phyloP scores from a whole-genome alignment of 1,140 invertebrate genomes.

The Aethina tumida region DNA sequence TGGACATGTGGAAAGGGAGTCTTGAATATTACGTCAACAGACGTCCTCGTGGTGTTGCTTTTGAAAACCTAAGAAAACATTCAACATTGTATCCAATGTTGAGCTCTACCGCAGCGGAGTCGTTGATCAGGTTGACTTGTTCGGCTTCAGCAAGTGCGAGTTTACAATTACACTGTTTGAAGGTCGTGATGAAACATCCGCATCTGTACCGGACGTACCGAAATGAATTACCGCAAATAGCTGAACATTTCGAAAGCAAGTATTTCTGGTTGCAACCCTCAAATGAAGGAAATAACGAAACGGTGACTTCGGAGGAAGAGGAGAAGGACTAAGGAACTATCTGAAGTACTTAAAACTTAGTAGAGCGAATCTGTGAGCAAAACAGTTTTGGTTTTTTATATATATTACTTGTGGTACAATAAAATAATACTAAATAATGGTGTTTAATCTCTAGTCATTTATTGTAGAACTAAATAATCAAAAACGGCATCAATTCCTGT shows the following conservation, averaged over 20 bases:
- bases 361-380: too few species aligned
- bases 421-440: too few species aligned
- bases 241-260: slow-evolving; percentile 17
- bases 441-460: too few species aligned
- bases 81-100: slow-evolving; percentile 59
- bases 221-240: slow-evolving; percentile 22
- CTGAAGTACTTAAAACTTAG: too few species aligned
- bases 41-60: slow-evolving; percentile 66
- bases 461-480: too few species aligned
- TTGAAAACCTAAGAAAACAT: slow-evolving; percentile 15
- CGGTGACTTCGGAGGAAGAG: too few species aligned
- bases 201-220: slow-evolving; percentile 21
- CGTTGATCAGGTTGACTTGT: slow-evolving; percentile 56
- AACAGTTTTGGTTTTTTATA: too few species aligned
- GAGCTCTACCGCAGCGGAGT: slow-evolving; percentile 66
- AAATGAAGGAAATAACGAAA: too few species aligned
- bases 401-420: too few species aligned
- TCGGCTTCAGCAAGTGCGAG: slow-evolving; percentile 48
- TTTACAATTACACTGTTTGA: slow-evolving; percentile 42
- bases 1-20: slow-evolving; percentile 71
- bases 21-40: slow-evolving; percentile 68
- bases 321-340: too few species aligned
- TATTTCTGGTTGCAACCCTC: slow-evolving; percentile 27
- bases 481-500: too few species aligned
- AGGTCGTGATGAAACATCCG: slow-evolving; percentile 19